Conservation (phyloP, 2,113 vertebrate genomes). For the Spilogale gracilis region DNA sequence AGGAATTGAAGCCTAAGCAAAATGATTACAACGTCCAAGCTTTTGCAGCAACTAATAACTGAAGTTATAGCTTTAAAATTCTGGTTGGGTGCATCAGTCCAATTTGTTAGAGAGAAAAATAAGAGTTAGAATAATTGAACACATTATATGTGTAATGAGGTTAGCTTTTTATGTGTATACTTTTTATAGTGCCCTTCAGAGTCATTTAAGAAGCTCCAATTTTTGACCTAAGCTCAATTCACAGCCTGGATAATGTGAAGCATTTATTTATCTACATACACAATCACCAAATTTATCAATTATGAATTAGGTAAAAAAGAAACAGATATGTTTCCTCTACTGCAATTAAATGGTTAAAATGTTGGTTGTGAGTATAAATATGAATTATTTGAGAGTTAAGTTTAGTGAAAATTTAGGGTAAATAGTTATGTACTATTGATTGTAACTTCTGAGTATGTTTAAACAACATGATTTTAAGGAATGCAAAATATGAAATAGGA, state of each 20-base stretch:
- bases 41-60: conserved; percentile 4
- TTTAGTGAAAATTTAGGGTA: not conserved
- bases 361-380: not conserved
- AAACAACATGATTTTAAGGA: not conserved
- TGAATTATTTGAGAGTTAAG: not conserved
- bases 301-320: not conserved
- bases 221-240: not conserved
- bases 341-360: not conserved
- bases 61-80: not conserved
- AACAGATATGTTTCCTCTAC: fast-evolving
- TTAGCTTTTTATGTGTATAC: not conserved
- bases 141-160: not conserved
- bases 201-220: not conserved
- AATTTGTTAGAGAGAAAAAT: not conserved
- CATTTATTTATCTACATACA: not conserved
- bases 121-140: conserved; percentile 1
- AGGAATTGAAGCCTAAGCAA: not conserved
- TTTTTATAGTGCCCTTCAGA: not conserved
- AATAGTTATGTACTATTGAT: not conserved
- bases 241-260: not conserved
- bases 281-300: not conserved
- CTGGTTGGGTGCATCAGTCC: not conserved
- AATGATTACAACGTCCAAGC: not conserved
- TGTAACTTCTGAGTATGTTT: not conserved
- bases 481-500: not conserved